Evolutionary conservation across 2,888 invertebrate genomes (phyloP), one percentile per base, ranked within the genome.

Genomic region (Melanchra persicariae): DNA sequence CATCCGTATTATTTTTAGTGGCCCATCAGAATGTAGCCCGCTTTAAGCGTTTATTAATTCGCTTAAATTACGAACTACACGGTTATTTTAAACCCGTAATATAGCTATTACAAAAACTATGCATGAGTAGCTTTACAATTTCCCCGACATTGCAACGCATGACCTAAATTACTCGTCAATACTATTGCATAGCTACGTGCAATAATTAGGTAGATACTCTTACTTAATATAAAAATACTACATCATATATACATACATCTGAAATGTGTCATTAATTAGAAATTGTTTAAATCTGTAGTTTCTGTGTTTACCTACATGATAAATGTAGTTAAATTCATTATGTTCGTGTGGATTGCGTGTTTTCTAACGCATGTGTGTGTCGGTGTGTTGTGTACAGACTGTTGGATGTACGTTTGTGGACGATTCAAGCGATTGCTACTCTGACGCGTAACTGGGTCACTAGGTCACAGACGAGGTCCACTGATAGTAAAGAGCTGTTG

Each of bases 361-460:
- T 74, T 61, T 2, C 47, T 49, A 69, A 62, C 67, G 54, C 22
- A 34, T 77, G 73, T 74, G 70, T 76, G 70, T 59, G 58, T 63
- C 40, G 72, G 64, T 82, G 80, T 84, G 77, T 86, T 81, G 87
- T 85, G 82, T 87, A 85, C 81, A 70, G 81, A 84, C 75, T 68
- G 57, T 49, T 73, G 55, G 52, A 63, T 74, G 78, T 79, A 70
- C 82, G 79, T 84, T 88, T 86, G 89, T 88, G 90, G 87, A 88
- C 90, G 90, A 90, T 88, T 90, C 89, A 89, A 89, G 84, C 91
- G 92, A 91, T 91, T 91, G 90, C 88, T 91, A 90, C 90, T 92
- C 90, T 90, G 91, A 83, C 90, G 95, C 96, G 96, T 95, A 97
- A 96, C 95, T 96, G 89, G 97, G 97, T 97, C 96, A 97, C 95